Percentiles rank a stretch among this genome's conserved stretches.
These are phyloP conservation scores for Sarcophaga carnaria DNA, from an alignment of 2,888 invertebrate species.

Conservation along the genomic window DNA sequence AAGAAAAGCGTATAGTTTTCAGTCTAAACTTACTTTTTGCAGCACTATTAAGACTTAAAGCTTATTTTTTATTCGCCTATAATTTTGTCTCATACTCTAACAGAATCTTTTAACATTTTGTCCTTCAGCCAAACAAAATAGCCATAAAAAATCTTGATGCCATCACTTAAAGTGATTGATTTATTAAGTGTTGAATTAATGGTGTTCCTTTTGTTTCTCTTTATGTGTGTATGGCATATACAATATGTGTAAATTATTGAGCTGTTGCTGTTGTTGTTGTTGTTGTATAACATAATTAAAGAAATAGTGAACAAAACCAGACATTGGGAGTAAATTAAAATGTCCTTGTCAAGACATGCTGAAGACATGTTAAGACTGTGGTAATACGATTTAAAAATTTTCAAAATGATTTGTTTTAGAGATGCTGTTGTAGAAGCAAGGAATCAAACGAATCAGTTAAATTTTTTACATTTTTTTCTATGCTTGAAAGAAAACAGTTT, in stretches of 20 bases:
- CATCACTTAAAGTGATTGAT: constrained; percentile 28
- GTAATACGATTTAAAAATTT: background rate
- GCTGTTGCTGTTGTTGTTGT: background rate
- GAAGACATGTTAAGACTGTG: background rate
- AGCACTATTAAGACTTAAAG: background rate
- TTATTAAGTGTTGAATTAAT: constrained; percentile 28
- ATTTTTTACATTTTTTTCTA: too few relatives aligned
- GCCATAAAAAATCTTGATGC: background rate
- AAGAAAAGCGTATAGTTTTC: too few relatives aligned
- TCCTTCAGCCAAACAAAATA: background rate
- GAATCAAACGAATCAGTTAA: too few relatives aligned
- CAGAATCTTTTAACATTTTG: background rate
- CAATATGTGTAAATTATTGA: background rate
- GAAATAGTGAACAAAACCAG: background rate
- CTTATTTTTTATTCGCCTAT: background rate
- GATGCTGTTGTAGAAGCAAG: too few relatives aligned
- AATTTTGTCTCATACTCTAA: background rate
- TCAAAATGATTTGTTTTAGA: background rate
- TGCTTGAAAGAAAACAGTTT: too few relatives aligned
- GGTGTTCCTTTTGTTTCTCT: background rate
- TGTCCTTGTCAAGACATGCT: background rate
- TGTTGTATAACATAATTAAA: background rate
- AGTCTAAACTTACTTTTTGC: background rate
- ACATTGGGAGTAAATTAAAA: background rate
- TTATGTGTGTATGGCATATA: background rate